Evolutionary conservation across 2,888 invertebrate species (phyloP).

Genomic region (Prenolepis imparis): DNA sequence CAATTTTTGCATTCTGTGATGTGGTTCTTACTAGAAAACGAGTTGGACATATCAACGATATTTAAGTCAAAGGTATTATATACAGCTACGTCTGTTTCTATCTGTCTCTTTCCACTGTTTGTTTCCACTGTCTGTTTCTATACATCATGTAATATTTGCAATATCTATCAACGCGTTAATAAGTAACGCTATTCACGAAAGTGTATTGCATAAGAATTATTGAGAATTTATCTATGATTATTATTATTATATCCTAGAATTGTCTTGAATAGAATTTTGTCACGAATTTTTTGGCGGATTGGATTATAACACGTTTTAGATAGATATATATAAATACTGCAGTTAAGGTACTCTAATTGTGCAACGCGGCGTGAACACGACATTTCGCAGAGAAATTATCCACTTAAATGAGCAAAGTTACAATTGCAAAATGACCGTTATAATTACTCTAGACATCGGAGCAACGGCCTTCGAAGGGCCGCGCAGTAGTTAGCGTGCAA

Average conservation of each 20-base stretch:
- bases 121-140: not conserved
- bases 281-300: not conserved
- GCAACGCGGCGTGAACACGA: conserved; percentile 7
- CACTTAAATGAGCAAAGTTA: conserved; percentile 42
- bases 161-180: not conserved
- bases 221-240: not conserved
- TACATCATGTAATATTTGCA: not conserved
- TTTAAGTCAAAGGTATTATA: not conserved
- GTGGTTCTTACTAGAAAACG: not conserved
- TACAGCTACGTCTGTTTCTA: no score
- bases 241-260: conserved; percentile 1
- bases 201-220: not conserved
- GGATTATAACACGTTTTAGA: not conserved
- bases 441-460: conserved; percentile 65
- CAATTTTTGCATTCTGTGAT: conserved; percentile 13
- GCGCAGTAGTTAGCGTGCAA: conserved; percentile 66
- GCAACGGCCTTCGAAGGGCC: conserved; percentile 64
- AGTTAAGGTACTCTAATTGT: conserved; percentile 34
- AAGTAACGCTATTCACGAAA: not conserved
- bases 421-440: conserved; percentile 62
- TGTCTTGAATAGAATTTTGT: not conserved
- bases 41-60: not conserved
- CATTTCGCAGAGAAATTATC: conserved; percentile 22
- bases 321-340: conserved; percentile 5
- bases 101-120: not conserved